Conservation (phyloP, 2,888 invertebrate genomes). For the Patella caerulea region DNA sequence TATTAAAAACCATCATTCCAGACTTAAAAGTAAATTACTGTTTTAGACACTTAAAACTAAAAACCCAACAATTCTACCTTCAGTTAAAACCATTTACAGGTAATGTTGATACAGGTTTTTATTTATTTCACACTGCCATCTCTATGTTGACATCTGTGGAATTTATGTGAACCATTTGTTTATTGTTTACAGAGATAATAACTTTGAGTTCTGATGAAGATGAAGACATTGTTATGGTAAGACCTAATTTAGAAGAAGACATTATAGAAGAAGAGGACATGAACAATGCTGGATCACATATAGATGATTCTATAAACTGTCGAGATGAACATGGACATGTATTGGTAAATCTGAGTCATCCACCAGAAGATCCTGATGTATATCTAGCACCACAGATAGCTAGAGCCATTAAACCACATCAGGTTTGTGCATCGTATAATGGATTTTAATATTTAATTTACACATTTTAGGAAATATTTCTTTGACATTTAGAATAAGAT, state of each 20-base stretch:
- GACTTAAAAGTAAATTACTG: too few species aligned
- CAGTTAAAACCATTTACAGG: slow-evolving; percentile 13
- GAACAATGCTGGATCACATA: slow-evolving; percentile 89
- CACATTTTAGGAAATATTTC: too few species aligned
- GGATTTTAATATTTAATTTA: too few species aligned
- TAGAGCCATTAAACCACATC: slow-evolving; percentile 94
- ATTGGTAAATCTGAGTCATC: slow-evolving; percentile 93
- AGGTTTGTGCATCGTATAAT: slow-evolving; percentile 75
- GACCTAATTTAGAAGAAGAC: slow-evolving; percentile 50
- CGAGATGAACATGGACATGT: slow-evolving; percentile 94
- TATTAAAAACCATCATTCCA: too few species aligned
- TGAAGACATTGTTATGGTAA: slow-evolving; percentile 70
- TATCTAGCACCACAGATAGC: slow-evolving; percentile 92
- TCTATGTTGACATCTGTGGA: too few species aligned
- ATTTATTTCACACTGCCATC: not conserved
- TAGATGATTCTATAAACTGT: slow-evolving; percentile 91
- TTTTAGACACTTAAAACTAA: too few species aligned
- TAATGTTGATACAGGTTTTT: not conserved
- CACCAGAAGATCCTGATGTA: slow-evolving; percentile 90
- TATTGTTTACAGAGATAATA: slow-evolving; percentile 41
- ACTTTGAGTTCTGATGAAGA: slow-evolving; percentile 55
- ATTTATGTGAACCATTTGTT: not conserved
- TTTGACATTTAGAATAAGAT: too few species aligned
- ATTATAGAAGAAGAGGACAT: slow-evolving; percentile 90
- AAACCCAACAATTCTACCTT: slow-evolving; percentile 25